Percentiles rank a stretch among this genome's conserved stretches.
phyloP scores from a whole-genome alignment of 1,140 invertebrate species.

The Neuroterus valhalla region DNA sequence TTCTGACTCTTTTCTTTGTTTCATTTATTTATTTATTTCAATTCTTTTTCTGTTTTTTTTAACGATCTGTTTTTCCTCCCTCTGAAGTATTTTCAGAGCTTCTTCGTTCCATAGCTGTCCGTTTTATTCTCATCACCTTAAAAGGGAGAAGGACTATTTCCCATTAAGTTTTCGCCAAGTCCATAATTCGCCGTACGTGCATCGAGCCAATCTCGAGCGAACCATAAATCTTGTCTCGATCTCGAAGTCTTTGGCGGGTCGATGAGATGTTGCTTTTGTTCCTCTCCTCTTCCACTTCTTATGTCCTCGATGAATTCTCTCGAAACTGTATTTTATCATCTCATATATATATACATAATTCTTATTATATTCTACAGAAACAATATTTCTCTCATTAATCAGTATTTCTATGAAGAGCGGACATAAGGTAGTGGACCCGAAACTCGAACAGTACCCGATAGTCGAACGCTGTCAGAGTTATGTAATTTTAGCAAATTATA shows the following conservation, averaged over 20 bases:
- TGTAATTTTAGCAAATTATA: too few relatives aligned
- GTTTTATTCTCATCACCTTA: slow-evolving; percentile 2
- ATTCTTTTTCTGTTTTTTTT: neutral
- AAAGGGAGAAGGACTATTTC: neutral
- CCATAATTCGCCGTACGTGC: slow-evolving; percentile 12
- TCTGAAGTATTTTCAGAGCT: neutral
- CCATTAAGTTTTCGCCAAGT: slow-evolving; percentile 19
- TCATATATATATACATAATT: too few relatives aligned
- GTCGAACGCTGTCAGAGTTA: too few relatives aligned
- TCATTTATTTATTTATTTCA: neutral
- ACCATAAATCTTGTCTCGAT: slow-evolving; percentile 14
- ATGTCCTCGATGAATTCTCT: neutral
- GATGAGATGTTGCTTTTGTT: slow-evolving; percentile 14
- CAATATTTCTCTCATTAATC: too few relatives aligned
- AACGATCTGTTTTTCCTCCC: neutral
- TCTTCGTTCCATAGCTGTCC: neutral
- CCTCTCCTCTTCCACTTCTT: neutral
- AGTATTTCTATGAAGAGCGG: too few relatives aligned
- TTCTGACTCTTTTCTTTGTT: neutral
- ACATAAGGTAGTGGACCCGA: too few relatives aligned
- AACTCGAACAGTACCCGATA: too few relatives aligned
- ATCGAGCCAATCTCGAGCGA: slow-evolving; percentile 2
- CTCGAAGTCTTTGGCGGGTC: neutral
- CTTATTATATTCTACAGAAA: too few relatives aligned
- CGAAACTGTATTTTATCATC: neutral